Evolutionary conservation across 2,797 vertebrate genomes (phyloP).

Genomic region (Cygnus olor): DNA sequence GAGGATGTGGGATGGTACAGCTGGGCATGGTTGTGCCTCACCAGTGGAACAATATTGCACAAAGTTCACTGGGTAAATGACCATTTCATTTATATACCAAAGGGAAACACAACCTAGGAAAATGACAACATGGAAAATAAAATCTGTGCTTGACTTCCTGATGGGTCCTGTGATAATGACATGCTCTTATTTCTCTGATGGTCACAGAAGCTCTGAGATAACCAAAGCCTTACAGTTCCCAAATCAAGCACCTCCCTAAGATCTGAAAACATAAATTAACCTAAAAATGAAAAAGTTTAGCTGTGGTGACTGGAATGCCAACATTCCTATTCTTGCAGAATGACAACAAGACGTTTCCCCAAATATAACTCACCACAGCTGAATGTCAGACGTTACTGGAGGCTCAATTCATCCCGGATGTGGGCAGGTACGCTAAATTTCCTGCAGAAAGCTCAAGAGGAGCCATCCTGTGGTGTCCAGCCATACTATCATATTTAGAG

Average conservation of each 20-base stretch:
- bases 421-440: not conserved
- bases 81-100: not conserved
- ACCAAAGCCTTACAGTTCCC: not conserved
- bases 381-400: not conserved
- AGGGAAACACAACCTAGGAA: not conserved
- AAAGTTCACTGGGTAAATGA: not conserved
- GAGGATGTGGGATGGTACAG: not conserved
- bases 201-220: not conserved
- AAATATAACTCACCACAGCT: not conserved
- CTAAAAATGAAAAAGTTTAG: not conserved
- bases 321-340: not conserved
- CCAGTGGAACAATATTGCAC: not conserved
- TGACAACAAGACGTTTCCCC: not conserved
- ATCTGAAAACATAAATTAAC: not conserved
- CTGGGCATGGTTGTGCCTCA: not conserved
- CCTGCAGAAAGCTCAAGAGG: not conserved
- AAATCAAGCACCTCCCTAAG: not conserved
- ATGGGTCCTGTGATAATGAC: not conserved
- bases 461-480: not conserved
- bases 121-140: not conserved
- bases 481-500: not conserved
- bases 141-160: not conserved
- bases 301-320: not conserved
- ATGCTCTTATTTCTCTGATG: not conserved
- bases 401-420: not conserved